These are phyloP conservation scores for Aurelia sp. DNA, from an alignment of 30 jellyfish, hydroid and myxozoan species.

Conservation along the genomic window DNA sequence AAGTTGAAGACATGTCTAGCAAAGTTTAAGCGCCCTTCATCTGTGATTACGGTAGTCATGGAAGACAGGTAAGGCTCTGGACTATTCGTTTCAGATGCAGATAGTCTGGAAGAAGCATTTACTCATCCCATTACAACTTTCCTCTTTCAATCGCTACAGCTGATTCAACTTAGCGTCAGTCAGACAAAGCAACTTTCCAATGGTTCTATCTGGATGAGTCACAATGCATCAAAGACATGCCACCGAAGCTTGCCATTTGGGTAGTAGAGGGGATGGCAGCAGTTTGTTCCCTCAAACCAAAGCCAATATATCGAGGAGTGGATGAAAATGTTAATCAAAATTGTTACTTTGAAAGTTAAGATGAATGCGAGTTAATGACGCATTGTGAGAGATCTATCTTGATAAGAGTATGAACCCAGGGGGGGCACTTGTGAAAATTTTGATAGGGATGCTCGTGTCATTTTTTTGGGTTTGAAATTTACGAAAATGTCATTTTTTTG, in stretches of 20 bases:
- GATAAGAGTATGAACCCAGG: too few relatives aligned
- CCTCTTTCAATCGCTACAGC: conserved; percentile 48
- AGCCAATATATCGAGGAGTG: too few relatives aligned
- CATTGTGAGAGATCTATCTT: conserved; percentile 39
- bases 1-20: conserved; percentile 43
- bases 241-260: too few relatives aligned
- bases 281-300: conserved; percentile 40
- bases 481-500: too few relatives aligned
- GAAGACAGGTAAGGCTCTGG: conserved; percentile 47
- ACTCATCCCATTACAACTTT: conserved; percentile 48
- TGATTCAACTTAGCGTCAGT: conserved; percentile 42
- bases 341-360: conserved; percentile 25
- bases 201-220: conserved; percentile 51
- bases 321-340: too few relatives aligned
- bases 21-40: conserved; percentile 33
- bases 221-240: too few relatives aligned
- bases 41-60: conserved; percentile 27
- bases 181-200: conserved; percentile 57
- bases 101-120: conserved; percentile 40
- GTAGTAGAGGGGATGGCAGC: conserved; percentile 59
- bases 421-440: too few relatives aligned
- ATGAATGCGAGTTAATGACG: conserved; percentile 40
- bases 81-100: conserved; percentile 40
- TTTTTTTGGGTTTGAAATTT: too few relatives aligned
- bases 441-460: too few relatives aligned